Base-by-base conservation (phyloP, 92 coral and sea anemone genomes). In the Isaurus tuberculatus region DNA sequence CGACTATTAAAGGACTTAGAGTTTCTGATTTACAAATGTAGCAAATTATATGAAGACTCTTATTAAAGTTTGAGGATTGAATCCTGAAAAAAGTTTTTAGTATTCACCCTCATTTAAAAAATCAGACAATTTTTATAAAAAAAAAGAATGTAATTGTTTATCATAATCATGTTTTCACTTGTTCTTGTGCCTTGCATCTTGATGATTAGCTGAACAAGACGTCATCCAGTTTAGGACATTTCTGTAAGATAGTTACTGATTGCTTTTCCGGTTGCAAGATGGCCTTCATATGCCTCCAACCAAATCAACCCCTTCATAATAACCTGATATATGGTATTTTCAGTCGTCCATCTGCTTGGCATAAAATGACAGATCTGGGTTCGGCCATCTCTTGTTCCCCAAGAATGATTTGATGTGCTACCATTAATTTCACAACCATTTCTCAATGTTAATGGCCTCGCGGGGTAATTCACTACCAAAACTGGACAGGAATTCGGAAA, bases 251-350 rank as follows among this genome's bases (percentile, higher is more conserved):
- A 89, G 3, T 63, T 86, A 36, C 84, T 80, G 49, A 92, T 84
- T 1, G 85, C 34, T 10, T 92, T 79, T 28, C 94, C 95, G 27
- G 98, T 86, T 31, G 75, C 89, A 8, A 88, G 87, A 86, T 90
- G 94, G 11, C 74, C 88, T 58, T 92, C 96, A 48, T 92, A 94
- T 15, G 92, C 98, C 70, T 94, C 98, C 70, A 94, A 79, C 98
- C 98, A 94, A 53, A 90, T 30, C 20, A 87, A 67, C 15, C 94
- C 92, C 75, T 94, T 94, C 94, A 94, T 88, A 63, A 89, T 71
- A 23, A 94, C 92, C 64, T 94, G 95, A 58, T 94, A 92, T 2
- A 94, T 60, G 34, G 95, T 87, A 78, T 86, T 85, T 46, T 88
- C 89, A 55, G 73, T 79, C 0, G 91, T 88, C 92, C 98, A 94